Conservation (phyloP, 2,113 vertebrate genomes). For the Anguilla rostrata region DNA sequence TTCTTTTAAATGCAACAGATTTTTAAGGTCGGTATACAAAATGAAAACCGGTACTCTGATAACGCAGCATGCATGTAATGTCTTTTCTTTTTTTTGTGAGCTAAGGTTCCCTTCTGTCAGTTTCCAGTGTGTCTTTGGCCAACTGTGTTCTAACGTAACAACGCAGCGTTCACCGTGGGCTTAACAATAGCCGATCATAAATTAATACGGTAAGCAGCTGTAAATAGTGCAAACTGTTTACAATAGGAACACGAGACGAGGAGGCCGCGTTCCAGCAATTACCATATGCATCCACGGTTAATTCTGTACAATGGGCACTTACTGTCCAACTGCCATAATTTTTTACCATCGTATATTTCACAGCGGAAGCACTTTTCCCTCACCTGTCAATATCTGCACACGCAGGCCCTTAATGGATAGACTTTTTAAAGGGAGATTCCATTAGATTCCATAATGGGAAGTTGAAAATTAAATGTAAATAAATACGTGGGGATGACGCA, state of each 20-base stretch:
- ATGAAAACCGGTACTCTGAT: not conserved
- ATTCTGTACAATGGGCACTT: conserved; percentile 41
- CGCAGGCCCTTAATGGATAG: conserved; percentile 45
- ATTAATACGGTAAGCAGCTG: conserved; percentile 66
- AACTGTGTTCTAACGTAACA: not conserved
- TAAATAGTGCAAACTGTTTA: conserved; percentile 55
- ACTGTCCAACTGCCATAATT: conserved; percentile 45
- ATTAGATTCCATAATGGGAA: conserved; percentile 52
- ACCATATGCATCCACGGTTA: conserved; percentile 33
- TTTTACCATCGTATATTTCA: conserved; percentile 46
- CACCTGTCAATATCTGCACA: conserved; percentile 53
- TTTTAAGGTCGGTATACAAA: conserved; percentile 17
- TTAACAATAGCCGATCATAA: conserved; percentile 69
- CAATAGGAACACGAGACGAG: conserved; percentile 7
- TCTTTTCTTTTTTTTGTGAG: not conserved
- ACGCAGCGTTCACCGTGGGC: conserved; percentile 45
- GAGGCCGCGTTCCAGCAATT: conserved; percentile 8
- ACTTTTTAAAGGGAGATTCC: conserved; percentile 47
- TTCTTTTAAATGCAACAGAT: conserved; percentile 8
- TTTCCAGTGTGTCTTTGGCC: not conserved
- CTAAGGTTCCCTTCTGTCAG: not conserved
- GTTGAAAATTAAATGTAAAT: conserved; percentile 35
- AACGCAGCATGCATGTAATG: not conserved
- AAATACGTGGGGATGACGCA: conserved; percentile 26
- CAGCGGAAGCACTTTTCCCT: conserved; percentile 40